Evolutionary conservation across 1,140 invertebrate genomes (phyloP), one percentile per base, ranked within the genome.

Genomic region (Tetranychus cinnabarinus): DNA sequence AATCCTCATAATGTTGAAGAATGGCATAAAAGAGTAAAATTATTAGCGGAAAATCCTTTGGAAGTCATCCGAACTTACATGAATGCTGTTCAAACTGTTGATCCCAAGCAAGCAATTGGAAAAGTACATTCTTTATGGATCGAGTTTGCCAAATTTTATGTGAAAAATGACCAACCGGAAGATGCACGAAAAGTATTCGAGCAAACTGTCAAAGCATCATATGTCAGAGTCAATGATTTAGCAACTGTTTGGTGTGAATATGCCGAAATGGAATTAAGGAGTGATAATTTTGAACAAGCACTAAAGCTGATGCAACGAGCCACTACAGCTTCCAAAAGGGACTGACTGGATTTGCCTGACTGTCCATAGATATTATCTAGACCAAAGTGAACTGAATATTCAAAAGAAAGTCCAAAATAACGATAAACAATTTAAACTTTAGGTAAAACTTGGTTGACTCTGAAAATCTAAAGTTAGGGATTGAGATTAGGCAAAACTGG

Each of bases 1-100:
- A 99, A 99, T 78, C 96, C 95, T 34, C 92, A 99, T 70, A 98
- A 98, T 78, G 93, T 97, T 34, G 82, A 91, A 71, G 90, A 97
- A 75, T 99, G 96, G 96, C 86, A 93, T 69, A 97, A 97, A 75
- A 77, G 96, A 72, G 86, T 97, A 0, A 84, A 87, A 68, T 73
- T 99, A 6, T 88, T 89, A 71, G 88, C 95, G 78, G 87, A 84
- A 45, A 90, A 92, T 74, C 88, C 88, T 31, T 81, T 83, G 71
- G 88, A 92, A 69, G 90, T 95, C 62, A 92, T 98, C 62, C 87
- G 87, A 70, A 97, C 92, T 23, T 98, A 88, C 68, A 96, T 89
- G 48, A 90, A 98, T 79, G 93, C 95, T 61, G 91, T 98, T 1
- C 88, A 96, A 74, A 97, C 90, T 45, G 89, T 99, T 8, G 85